Base-by-base conservation (phyloP, 1,140 invertebrate species). In the Philopotamus ludificatus region DNA sequence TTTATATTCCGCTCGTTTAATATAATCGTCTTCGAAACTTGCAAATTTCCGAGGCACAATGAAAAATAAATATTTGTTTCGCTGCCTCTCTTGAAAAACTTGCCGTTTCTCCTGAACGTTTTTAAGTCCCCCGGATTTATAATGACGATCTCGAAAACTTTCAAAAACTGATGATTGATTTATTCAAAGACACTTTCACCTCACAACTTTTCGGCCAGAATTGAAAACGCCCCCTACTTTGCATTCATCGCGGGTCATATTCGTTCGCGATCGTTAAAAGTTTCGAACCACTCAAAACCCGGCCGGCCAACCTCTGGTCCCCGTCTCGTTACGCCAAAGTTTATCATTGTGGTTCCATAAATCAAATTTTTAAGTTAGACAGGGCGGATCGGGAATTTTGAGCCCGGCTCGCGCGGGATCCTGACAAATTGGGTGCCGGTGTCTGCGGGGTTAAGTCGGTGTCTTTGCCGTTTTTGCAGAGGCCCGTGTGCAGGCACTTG, bases 381-480 rank as follows among this genome's bases (percentile, higher is more conserved):
- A 34, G 28, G 28, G 28, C 28, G 12, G 28, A 34, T 34, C 28
- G 28, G 28, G 28, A 7, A 34, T 34, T 34, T 34, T 34, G 12
- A 34, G 28, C 28, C 28, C 4, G 12, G 28, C 28, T 16, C 21
- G 15, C 22, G 18, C 22, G 2, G 23, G n/a, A 9, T 12, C 39
- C 50, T 54, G 34, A 63, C 53, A 54, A 63, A 55, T 63, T 63
- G n/a, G 51, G 7, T 23, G 15, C 41, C 57, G 20, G 57, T 12
- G 16, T 50, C 42, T 15, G 22, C 26, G 28, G 65, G 65, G 65
- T 66, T 66, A 61, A 34, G 62, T 39, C 51, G 28, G 49, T 15
- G 25, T 34, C 16, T 34, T 34, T 34, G 28, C 4, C 50, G 28
- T 20, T 25, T 34, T 66, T 34, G 53, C 12, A 7, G 3, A 23